phyloP scores from a whole-genome alignment of 1,140 invertebrate genomes.

The Brachionus rotundiformis region DNA sequence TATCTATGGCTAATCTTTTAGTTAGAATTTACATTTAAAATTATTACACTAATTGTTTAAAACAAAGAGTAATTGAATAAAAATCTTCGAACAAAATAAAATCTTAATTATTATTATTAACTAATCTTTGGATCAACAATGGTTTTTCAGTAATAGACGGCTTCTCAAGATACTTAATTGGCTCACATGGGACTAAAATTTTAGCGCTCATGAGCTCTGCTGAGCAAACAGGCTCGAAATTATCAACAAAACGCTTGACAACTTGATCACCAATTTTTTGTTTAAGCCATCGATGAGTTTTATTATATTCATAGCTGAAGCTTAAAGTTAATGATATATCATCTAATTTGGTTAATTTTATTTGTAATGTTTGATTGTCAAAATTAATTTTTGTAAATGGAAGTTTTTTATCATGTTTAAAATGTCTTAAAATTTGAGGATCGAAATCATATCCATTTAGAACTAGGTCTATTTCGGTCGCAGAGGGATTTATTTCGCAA shows the following conservation, averaged over 20 bases:
- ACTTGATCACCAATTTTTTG: neutral
- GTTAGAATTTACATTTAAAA: no score
- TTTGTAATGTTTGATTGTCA: neutral
- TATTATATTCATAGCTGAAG: neutral
- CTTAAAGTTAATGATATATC: neutral
- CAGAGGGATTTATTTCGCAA: neutral
- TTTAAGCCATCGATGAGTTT: neutral
- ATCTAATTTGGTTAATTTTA: neutral
- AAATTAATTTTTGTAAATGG: neutral
- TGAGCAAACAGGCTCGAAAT: neutral
- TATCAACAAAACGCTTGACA: neutral
- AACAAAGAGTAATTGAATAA: no score
- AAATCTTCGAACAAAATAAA: no score
- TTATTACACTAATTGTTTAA: neutral
- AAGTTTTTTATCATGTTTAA: neutral
- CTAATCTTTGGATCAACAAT: neutral
- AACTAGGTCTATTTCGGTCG: neutral
- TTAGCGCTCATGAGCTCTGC: neutral
- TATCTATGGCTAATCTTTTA: no score
- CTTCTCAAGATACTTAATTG: neutral
- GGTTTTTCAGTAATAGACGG: neutral
- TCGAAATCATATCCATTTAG: neutral
- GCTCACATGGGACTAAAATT: neutral
- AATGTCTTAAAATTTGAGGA: neutral
- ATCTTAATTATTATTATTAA: neutral